These are phyloP conservation scores for Anabacerthia variegaticeps DNA, from an alignment of 2,797 vertebrate genomes.

Conservation along the genomic window DNA sequence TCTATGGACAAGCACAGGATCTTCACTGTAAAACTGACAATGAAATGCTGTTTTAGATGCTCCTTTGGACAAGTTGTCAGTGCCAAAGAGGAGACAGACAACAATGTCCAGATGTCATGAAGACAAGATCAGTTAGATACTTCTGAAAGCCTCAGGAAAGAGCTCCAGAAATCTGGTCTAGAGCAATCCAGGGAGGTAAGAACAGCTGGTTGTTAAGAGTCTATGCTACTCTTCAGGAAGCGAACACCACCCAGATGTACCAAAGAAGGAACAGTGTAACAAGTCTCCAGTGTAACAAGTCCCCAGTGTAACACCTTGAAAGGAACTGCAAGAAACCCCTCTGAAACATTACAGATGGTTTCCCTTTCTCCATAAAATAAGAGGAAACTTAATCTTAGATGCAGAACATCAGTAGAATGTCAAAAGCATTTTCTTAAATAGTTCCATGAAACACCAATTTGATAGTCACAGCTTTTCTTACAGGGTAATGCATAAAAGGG, in stretches of 20 bases:
- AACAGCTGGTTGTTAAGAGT: not conserved
- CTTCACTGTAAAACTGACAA: not conserved
- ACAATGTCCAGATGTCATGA: not conserved
- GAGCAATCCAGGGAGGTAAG: not conserved
- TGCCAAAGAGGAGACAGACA: not conserved
- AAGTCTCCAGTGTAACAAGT: not conserved
- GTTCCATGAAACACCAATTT: not conserved
- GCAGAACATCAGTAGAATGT: not conserved
- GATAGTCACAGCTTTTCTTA: not conserved
- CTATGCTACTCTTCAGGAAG: not conserved
- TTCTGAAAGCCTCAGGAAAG: not conserved
- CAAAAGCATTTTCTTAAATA: not conserved
- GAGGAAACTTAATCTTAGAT: not conserved
- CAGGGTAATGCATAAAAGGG: not conserved
- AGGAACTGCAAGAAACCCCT: not conserved
- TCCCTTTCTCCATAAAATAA: not conserved
- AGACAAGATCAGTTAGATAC: not conserved
- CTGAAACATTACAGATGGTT: not conserved
- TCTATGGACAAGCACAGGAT: not conserved
- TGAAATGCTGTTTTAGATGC: not conserved
- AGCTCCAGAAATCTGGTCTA: not conserved
- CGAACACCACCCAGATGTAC: not conserved
- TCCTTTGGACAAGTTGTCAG: not conserved
- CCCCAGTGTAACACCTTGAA: not conserved
- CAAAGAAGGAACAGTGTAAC: not conserved